Base-by-base conservation (phyloP, 1,140 invertebrate genomes). In the Psilanteris sp. region DNA sequence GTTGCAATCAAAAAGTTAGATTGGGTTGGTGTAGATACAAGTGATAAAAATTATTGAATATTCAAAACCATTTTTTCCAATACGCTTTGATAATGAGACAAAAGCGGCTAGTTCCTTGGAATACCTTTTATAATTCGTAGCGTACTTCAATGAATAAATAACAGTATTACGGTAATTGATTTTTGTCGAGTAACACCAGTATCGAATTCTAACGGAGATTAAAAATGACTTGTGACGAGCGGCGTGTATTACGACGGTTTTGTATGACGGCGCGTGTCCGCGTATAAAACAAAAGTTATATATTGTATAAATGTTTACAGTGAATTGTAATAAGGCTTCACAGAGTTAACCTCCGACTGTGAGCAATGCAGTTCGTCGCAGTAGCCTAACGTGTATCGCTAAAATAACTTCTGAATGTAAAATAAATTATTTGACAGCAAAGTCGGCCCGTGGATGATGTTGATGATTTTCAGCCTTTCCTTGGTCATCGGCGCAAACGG, bases 111-210 rank as follows among this genome's bases (percentile, higher is more conserved):
- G 39, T 46, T 67, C 14, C 39, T 50, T 24, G 10, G 34, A 20
- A 31, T 15, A 29, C 15, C 27, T 29, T 15, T 64, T 16, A 32
- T 36, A 34, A 52, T 32, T 32, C 29, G 37, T 27, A 24, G 39
- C 29, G 27, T 66, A 41, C 43, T 22, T 64, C 39, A 43, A 44
- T 55, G 31, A 67, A 67, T 46, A 68, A 68, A 57, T 31, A 50
- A 50, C 52, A 68, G 64, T 59, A 68, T 68, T 68, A 68, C 50
- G 41, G n/a, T n/a, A n/a, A 66, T 66, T 57, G 31, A 67, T 55
- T 67, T 55, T 48, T 50, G 27, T 57, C 54, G 52, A 34, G 18
- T 22, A 10, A 39, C 1, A 9, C 39, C 20, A 41, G 27, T 46
- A 46, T 59, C 39, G 36, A 46, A 61, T 61, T 61, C 31, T 9